Base-by-base conservation (phyloP, 1,140 invertebrate species). In the Maconellicoccus hirsutus region DNA sequence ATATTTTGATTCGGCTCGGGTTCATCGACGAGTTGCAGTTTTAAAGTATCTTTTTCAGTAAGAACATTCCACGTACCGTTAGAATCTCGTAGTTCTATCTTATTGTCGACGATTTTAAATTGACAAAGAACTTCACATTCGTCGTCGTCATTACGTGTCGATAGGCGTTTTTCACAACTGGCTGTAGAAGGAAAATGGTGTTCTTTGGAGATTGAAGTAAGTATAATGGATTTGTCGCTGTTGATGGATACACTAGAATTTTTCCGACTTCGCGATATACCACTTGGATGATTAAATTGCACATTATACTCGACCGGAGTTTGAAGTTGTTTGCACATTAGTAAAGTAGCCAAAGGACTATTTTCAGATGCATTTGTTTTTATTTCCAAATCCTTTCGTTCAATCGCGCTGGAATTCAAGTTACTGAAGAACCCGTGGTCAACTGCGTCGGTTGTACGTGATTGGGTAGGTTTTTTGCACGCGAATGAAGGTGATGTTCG, bases 321-420 rank as follows among this genome's bases (percentile, higher is more conserved):
- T 23, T 66, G 22, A 8, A 66, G 25, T 25, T 66, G 61, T 23
- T 66, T 66, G 61, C 61, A 66, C 61, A 66, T 66, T 10, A 66
- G 21, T 26, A 66, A 66, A 66, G 61, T 66, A 19, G 42, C 42
- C 42, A 52, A 52, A 52, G 42, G 42, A 52, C 33, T 14, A 16
- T 52, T 52, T 8, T 52, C n/a, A 4, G 6, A 16, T 8, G 6
- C n/a, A 19, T 52, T 52, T 52, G n/a, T 52, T 52, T 52, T 52
- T n/a, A n/a, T n/a, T n/a, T n/a, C n/a, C n/a, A n/a, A n/a, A n/a
- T n/a, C n/a, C n/a, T n/a, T n/a, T n/a, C n/a, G n/a, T n/a, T n/a
- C n/a, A n/a, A n/a, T n/a, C n/a, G n/a, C n/a, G n/a, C n/a, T n/a
- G n/a, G n/a, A n/a, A n/a, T n/a, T n/a, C n/a, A n/a, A n/a, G n/a